A percentile compares a stretch with the other conserved stretches of the same genome.
Conservation (phyloP, 2,888 invertebrate species). For the Drosophila neutralis region DNA sequence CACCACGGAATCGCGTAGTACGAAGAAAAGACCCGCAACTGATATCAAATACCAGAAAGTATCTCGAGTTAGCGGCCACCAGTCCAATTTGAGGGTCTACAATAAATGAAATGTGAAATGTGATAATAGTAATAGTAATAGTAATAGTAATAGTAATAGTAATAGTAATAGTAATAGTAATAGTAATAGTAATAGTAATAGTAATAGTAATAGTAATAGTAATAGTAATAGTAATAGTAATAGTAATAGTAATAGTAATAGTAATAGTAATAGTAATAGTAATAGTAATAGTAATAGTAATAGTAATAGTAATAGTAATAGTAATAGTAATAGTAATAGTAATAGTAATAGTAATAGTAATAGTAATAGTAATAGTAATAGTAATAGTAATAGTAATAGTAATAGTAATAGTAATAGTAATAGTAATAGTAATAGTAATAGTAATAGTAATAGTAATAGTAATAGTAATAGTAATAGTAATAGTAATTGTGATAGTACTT, state of each 20-base stretch:
- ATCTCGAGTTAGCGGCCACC: constrained; percentile 70
- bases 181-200: background rate
- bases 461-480: background rate
- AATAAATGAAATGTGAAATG: background rate
- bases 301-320: background rate
- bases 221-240: background rate
- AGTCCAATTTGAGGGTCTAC: constrained; percentile 33
- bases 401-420: background rate
- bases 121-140: background rate
- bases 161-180: background rate
- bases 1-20: constrained; percentile 33
- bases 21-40: constrained; percentile 12
- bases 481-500: background rate
- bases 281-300: background rate
- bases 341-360: background rate
- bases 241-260: background rate
- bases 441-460: background rate
- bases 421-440: background rate
- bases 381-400: background rate
- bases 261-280: background rate
- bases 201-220: background rate
- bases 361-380: background rate
- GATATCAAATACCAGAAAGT: constrained; percentile 49
- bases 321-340: background rate
- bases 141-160: background rate